These are phyloP conservation scores for Chiloscyllium plagiosum DNA, from an alignment of 2,113 vertebrate species.

Conservation along the genomic window DNA sequence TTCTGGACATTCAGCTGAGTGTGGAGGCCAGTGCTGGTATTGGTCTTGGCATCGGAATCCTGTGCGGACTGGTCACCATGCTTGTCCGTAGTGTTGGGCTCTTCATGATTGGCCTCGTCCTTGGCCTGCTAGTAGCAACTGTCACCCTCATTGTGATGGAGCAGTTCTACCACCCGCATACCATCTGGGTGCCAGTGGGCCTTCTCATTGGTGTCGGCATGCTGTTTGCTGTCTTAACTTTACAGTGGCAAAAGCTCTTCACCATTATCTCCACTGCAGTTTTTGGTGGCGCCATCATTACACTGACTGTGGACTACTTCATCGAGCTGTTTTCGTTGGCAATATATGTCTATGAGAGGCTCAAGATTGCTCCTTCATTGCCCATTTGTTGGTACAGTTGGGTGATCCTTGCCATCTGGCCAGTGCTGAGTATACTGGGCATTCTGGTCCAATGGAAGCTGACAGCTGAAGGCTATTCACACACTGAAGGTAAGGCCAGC, in stretches of 20 bases:
- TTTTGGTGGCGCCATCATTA: slow-evolving; percentile 70
- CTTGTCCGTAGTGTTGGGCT: slow-evolving; percentile 79
- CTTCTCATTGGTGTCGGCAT: slow-evolving; percentile 67
- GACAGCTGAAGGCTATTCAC: slow-evolving; percentile 65
- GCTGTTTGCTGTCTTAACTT: slow-evolving; percentile 72
- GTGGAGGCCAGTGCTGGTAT: slow-evolving; percentile 76
- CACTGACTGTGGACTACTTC: slow-evolving; percentile 72
- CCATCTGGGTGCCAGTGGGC: slow-evolving; percentile 74
- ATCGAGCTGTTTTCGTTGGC: slow-evolving; percentile 68
- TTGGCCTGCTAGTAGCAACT: slow-evolving; percentile 69
- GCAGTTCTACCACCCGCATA: slow-evolving; percentile 68
- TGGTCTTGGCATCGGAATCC: slow-evolving; percentile 74
- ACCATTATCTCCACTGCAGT: slow-evolving; percentile 71
- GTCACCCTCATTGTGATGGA: slow-evolving; percentile 63
- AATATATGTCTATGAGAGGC: slow-evolving; percentile 58
- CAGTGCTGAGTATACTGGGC: slow-evolving; percentile 66
- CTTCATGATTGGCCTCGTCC: slow-evolving; percentile 78
- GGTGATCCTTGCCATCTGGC: slow-evolving; percentile 77
- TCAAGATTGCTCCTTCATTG: slow-evolving; percentile 59
- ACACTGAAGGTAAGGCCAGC: slow-evolving; percentile 60
- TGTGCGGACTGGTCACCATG: slow-evolving; percentile 79
- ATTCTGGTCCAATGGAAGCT: slow-evolving; percentile 77
- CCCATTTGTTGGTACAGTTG: slow-evolving; percentile 81
- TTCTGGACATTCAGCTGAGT: slow-evolving; percentile 78
- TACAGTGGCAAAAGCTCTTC: slow-evolving; percentile 74